Evolutionary conservation across 2,797 vertebrate genomes (phyloP).

Genomic region (Ptychadena robeensis): DNA sequence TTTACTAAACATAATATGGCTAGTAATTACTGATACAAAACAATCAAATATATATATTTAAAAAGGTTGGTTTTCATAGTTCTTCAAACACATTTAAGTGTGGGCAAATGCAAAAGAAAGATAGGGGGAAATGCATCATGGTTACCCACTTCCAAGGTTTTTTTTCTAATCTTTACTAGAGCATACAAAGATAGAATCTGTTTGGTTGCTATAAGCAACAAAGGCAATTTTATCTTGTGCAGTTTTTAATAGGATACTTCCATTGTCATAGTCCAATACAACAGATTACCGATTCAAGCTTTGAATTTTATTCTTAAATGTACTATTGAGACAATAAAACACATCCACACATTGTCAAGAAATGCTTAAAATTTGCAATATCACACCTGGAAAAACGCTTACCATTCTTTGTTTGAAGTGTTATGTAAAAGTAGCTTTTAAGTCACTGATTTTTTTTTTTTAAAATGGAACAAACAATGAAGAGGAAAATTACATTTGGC

Average conservation of each 20-base stretch:
- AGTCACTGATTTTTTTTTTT: neutral
- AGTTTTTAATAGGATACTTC: neutral
- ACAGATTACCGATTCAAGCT: neutral
- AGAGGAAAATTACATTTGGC: neutral
- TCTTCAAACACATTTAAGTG: neutral
- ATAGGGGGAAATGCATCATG: neutral
- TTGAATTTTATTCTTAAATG: neutral
- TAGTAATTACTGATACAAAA: neutral
- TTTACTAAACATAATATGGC: neutral
- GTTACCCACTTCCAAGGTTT: too few relatives aligned
- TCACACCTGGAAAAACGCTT: neutral
- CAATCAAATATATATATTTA: neutral
- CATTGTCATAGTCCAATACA: neutral
- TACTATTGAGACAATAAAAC: neutral
- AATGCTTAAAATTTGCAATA: neutral
- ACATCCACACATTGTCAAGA: neutral
- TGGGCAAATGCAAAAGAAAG: neutral
- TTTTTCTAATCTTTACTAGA: neutral
- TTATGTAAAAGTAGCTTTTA: neutral
- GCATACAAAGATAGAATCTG: too few relatives aligned
- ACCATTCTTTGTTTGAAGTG: neutral
- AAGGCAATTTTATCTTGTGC: neutral
- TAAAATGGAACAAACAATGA: neutral
- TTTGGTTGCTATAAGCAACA: neutral
- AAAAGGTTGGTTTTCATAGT: neutral